Evolutionary conservation across 2,888 invertebrate species (phyloP), one percentile per base, ranked within the genome.

Genomic region (Heliconius aoede): DNA sequence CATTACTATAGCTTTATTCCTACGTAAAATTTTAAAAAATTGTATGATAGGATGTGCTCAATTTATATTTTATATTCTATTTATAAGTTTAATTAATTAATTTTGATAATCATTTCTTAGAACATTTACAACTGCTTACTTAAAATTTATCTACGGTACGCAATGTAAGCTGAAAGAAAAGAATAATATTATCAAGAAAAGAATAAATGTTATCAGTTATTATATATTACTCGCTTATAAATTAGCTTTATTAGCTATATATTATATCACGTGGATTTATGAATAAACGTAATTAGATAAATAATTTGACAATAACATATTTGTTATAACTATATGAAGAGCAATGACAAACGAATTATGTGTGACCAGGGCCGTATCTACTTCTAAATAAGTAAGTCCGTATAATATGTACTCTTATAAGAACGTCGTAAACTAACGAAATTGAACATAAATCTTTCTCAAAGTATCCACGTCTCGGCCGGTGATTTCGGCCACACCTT

Each of bases 391-490:
- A 55, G 9, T 9, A 55, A 11, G 55, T 9, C n/a, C 9, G 55
- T 3, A 4, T 55, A 55, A 55, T n/a, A 55, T n/a, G 9, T 8
- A 36, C 24, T 24, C 13, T 26, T 36, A 24, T 65, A 65, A 21
- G 0, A n/a, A n/a, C 21, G 13, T n/a, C 15, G 69, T 69, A 30
- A n/a, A 7, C 28, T 51, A 69, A 30, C 51, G 11, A 69, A 55
- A 55, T 30, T 68, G n/a, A 55, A 55, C n/a, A 30, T 68, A 69
- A 55, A 69, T 67, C 46, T 32, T 24, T 32, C 32, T 18, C n/a
- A 24, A 40, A 65, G 36, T 24, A 36, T 11, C 32, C 36, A 36
- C 1, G 26, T 24, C 13, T 36, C 36, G n/a, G 36, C 36, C n/a
- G 65, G 30, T 30, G 36, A 40, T 55, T 55, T 32, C 8, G 24